Conservation (phyloP, 2,888 invertebrate species). For the Anarsia innoxiella region DNA sequence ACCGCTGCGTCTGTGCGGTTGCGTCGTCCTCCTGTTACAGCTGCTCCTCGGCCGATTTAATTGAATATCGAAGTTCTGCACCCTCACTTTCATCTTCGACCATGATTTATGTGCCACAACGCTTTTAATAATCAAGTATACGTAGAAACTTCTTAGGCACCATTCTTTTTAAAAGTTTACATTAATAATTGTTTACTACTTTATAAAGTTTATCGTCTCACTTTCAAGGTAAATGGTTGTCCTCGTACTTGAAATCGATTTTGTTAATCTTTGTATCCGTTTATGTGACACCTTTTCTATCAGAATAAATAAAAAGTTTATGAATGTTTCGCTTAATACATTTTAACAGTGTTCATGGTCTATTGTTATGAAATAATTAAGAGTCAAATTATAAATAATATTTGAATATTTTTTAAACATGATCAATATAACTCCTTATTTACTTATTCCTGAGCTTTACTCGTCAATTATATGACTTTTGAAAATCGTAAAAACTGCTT, state of each 20-base stretch:
- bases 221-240: constrained; percentile 59
- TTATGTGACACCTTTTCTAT: neutral
- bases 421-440: constrained; percentile 21
- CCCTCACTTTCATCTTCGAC: constrained; percentile 20
- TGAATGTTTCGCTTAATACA: constrained; percentile 13
- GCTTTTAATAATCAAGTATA: constrained; percentile 6
- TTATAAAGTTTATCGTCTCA: constrained; percentile 45
- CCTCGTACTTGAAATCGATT: constrained; percentile 29
- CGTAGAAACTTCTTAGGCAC: constrained; percentile 15
- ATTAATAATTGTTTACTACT: constrained; percentile 10
- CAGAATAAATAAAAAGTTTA: constrained; percentile 1
- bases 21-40: constrained; percentile 34
- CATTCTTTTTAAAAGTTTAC: constrained; percentile 10
- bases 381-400: too few species aligned
- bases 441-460: constrained; percentile 52
- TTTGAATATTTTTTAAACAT: too few species aligned
- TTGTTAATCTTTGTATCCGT: constrained; percentile 23
- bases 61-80: constrained; percentile 18
- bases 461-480: constrained; percentile 48
- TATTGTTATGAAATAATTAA: constrained; percentile 21
- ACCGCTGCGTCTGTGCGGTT: constrained; percentile 39
- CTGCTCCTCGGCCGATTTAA: constrained; percentile 25
- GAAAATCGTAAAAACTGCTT: constrained; percentile 29
- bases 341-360: constrained; percentile 33
- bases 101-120: constrained; percentile 26